Base-by-base conservation (phyloP, 2,888 invertebrate genomes). In the Lasius fuliginosus region DNA sequence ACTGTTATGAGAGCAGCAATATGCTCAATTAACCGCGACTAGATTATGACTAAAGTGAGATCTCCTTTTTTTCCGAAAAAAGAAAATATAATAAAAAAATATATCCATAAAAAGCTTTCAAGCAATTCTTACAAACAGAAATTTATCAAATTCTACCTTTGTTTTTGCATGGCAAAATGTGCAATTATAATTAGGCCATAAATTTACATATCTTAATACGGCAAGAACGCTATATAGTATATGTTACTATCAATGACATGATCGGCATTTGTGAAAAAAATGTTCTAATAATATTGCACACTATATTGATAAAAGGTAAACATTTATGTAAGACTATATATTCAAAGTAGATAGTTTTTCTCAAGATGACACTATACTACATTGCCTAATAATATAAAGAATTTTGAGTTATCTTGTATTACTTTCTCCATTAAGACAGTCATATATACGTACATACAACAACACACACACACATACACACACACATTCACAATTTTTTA, bases 31-130 rank as follows among this genome's bases (percentile, higher is more conserved):
- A 81, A 81, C 67, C 73, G 83, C 86, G 84, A 88, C 86, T 88
- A 89, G 87, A 89, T 89, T 87, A 76, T 64, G 86, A 69, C 64
- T 82, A 82, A 75, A 71, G 6, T 75, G 64, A 82, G 82, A 89
- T 89, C 89, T 89, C 89, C 23, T 23, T 23, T 89, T 86, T 89
- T 49, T 85, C 82, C 85, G 60, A 89, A 89, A 89, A 60, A 27
- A 49, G 18, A 60, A 30, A 40, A 49, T 64, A 60, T 46, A 11
- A 89, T 64, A 27, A 49, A 23, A 60, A 30, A 40, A 49, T 64
- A 60, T 46, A 11, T 60, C 15, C 62, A 36, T 89, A 88, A 49
- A 18, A 76, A 56, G 23, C 18, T 65, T 65, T 18, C 3, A 27
- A 53, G 12, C 18, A n/a, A 56, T 40, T 53, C 49, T 76, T 15